Base-by-base conservation (phyloP, 2,797 vertebrate genomes). In the Ctenochaetus hawaiiensis region DNA sequence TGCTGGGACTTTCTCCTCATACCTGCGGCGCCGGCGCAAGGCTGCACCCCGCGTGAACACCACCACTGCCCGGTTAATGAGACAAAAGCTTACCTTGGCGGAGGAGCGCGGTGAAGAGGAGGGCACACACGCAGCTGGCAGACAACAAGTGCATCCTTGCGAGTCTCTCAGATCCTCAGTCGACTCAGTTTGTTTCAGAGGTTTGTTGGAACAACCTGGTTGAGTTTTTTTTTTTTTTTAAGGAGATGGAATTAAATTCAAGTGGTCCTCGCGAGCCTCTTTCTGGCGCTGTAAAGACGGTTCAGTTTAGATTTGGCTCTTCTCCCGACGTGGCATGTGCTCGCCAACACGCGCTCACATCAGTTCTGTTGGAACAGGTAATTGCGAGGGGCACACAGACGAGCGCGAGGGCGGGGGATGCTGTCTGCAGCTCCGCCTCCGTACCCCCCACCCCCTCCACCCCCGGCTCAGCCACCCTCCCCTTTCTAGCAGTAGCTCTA, bases 101-200 rank as follows among this genome's bases (percentile, higher is more conserved):
- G 61, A 91, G 75, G 56, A 93, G 78, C 51, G 88, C 77, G 58
- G 81, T 0, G 72, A 87, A 0, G 70, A 94, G 66, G 39, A 93
- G 67, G 67, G 79, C 75, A 12, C 71, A 48, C 78, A 82, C 70
- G 74, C 78, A 87, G 84, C 82, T 66, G 82, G 83, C 72, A 75
- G 88, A 93, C 92, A 94, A 93, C 91, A 93, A 93, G 93, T 93
- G 92, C 93, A 94, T 94, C 91, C 87, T 91, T n/a, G 84, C 85
- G 81, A 72, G 56, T 87, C 57, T 88, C 72, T 67, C 67, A 56
- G 90, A 71, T 89, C 82, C 89, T 81, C 66, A 5, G 67, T 11
- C 30, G 69, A 44, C 49, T 76, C 45, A 26, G 30, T 41, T 52
- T 45, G 56, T 47, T 63, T 76, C 53, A 1, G 23, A 70, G 69